phyloP scores from a whole-genome alignment of 2,797 vertebrate species.

The Taeniopygia guttata region DNA sequence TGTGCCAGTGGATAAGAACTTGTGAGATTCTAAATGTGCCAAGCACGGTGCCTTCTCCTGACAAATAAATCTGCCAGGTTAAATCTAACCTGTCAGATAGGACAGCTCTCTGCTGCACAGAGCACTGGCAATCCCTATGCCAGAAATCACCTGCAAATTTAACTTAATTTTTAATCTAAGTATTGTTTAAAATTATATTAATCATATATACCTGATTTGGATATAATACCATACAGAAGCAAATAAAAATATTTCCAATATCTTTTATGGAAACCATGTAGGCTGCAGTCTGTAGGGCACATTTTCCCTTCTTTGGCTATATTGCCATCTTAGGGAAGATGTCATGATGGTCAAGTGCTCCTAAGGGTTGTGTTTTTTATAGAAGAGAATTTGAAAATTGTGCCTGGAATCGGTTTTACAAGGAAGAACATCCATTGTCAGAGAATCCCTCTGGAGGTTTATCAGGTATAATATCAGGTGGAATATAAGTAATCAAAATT shows the following conservation, averaged over 20 bases:
- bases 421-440: neutral
- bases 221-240: neutral
- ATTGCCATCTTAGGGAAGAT: neutral
- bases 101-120: neutral
- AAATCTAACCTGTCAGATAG: neutral
- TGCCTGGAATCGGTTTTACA: neutral
- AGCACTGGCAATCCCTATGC: fast-evolving
- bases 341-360: neutral
- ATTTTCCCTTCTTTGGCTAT: neutral
- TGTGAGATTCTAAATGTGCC: neutral
- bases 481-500: neutral
- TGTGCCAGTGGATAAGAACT: neutral
- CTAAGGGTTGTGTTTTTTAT: neutral
- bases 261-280: neutral
- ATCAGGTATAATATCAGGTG: neutral
- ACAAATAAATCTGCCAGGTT: neutral
- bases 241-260: neutral
- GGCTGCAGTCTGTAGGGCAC: neutral
- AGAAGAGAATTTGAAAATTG: neutral
- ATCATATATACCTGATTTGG: neutral
- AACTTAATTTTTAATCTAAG: neutral
- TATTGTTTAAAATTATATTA: neutral
- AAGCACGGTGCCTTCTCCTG: neutral
- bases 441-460: neutral
- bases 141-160: neutral